phyloP scores from a whole-genome alignment of 2,797 vertebrate genomes.

The Tragopan temminckii region DNA sequence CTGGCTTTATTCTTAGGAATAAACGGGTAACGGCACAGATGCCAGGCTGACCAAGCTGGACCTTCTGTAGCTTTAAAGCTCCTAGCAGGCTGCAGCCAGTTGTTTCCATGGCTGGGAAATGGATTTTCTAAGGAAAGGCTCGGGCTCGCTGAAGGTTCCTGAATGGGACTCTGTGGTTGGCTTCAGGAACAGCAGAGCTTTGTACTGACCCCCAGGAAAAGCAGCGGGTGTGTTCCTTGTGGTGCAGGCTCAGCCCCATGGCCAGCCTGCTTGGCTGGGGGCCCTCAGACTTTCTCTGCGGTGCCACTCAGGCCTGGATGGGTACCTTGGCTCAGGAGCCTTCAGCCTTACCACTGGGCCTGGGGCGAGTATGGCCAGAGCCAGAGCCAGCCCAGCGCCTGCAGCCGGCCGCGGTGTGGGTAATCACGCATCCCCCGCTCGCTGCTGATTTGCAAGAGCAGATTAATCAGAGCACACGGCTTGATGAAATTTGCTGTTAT shows the following conservation, averaged over 20 bases:
- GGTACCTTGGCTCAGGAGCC: background rate
- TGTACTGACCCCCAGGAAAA: accelerated
- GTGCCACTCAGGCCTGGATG: background rate
- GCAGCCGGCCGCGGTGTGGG: conserved; percentile 87
- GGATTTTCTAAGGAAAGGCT: accelerated
- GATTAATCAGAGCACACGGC: conserved; percentile 98
- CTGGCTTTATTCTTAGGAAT: background rate
- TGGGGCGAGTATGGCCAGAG: conserved; percentile 27
- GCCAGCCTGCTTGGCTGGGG: accelerated
- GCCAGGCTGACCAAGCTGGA: background rate
- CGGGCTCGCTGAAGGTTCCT: accelerated
- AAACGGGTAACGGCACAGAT: accelerated
- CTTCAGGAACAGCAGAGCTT: background rate
- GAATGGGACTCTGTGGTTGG: accelerated
- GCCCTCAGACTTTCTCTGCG: accelerated
- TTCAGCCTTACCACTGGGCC: background rate
- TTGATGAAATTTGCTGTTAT: conserved; percentile 99
- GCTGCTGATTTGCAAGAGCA: conserved; percentile 96
- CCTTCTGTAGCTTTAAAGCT: background rate
- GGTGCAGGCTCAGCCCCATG: background rate
- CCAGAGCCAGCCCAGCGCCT: conserved; percentile 84
- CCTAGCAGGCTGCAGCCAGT: too few relatives aligned
- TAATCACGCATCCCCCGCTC: conserved; percentile 91
- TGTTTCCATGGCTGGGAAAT: accelerated
- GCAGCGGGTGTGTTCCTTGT: background rate